Percentiles rank a stretch among this genome's conserved stretches.
Conservation (phyloP, 2,797 vertebrate species). For the Arnoldichthys spilopterus region DNA sequence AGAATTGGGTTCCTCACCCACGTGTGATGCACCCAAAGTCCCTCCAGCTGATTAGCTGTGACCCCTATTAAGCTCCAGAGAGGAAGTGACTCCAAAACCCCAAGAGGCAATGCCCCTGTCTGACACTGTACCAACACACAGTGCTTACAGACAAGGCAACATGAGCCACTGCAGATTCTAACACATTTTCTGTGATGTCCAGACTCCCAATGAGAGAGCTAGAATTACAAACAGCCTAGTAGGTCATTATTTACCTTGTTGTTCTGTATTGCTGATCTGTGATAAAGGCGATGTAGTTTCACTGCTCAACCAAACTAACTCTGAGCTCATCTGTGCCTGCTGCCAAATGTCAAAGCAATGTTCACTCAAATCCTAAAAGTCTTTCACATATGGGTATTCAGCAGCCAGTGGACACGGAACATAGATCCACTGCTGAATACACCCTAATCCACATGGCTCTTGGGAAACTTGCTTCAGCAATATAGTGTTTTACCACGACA, state of each 20-base stretch:
- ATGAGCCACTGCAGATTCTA: neutral
- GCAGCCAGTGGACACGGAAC: neutral
- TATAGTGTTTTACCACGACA: neutral
- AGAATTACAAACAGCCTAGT: conserved; percentile 11
- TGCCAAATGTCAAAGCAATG: conserved; percentile 51
- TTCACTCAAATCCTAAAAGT: conserved; percentile 42
- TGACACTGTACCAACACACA: neutral
- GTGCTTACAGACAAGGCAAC: neutral
- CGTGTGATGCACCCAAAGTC: conserved; percentile 56
- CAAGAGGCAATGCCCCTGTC: conserved; percentile 14
- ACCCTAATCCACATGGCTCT: conserved; percentile 3
- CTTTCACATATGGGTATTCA: conserved; percentile 33
- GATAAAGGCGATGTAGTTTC: conserved; percentile 31
- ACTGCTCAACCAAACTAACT: conserved; percentile 36
- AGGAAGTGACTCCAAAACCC: conserved; percentile 28
- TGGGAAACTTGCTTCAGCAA: neutral
- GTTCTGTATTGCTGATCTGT: conserved; percentile 14
- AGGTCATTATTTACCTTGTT: neutral
- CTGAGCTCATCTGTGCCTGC: conserved; percentile 46
- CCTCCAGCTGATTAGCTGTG: conserved; percentile 59
- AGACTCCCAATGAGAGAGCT: neutral
- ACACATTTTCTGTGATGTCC: conserved; percentile 2
- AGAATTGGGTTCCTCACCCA: conserved; percentile 65
- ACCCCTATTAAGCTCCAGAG: conserved; percentile 37
- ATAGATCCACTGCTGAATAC: conserved; percentile 19